Evolutionary conservation across 2,888 invertebrate genomes (phyloP), one percentile per base, ranked within the genome.

Genomic region (Axea sp.): DNA sequence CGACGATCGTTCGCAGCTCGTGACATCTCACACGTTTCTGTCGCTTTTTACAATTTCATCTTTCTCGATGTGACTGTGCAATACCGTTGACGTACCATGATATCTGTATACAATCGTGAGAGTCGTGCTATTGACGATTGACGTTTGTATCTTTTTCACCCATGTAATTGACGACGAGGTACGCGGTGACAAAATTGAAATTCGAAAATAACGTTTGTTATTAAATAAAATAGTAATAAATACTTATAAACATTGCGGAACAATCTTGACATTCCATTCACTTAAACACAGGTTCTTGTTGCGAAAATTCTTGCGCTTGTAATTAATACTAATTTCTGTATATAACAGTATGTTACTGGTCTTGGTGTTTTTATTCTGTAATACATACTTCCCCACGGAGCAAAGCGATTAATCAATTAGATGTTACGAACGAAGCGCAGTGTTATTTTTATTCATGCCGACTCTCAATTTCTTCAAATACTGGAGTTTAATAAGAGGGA

Each of bases 1-100:
- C 53, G 73, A 35, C 67, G 55, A 73, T 73, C 60, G 67, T 73
- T 65, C 30, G 55, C 37, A 47, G 37, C 31, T 43, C 49, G 55
- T 64, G 68, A 57, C 49, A 35, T 49, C 41, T 49, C 49, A 33
- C 37, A 35, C 37, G 30, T 55, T 28, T 37, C 60, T 8, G 28
- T 22, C 14, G 30, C 12, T 28, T 59, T 55, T 37, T 57, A 31
- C 26, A 37, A 12, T 31, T 24, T 39, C 9, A 17, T 43, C 17
- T 17, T 35, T 12, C 15, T n/a, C 12, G 8, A 0, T 7, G 37
- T 17, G 7, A 45, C 7, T 4, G 22, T 12, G 19, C 24, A 7
- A 24, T 24, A 24, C 6, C 5, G 7, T 43, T 11, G 1, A 43
- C 1, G 14, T 14, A 0, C 11, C 24, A 41, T 6, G 4, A 6